Evolutionary conservation across 2,113 vertebrate genomes (phyloP).

Genomic region (Silurus asotus): DNA sequence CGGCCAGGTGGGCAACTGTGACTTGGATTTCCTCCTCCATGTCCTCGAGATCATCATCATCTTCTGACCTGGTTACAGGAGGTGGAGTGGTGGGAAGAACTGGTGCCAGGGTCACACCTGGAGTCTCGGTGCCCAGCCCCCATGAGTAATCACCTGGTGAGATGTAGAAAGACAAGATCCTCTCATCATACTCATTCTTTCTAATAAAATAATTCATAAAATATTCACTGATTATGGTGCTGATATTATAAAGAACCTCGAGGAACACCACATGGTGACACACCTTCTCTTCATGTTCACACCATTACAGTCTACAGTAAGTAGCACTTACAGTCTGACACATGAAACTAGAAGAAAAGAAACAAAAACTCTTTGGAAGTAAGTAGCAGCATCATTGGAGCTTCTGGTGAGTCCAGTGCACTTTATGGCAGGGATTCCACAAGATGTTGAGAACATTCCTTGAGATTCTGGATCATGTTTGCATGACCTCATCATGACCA

Average conservation of each 20-base stretch:
- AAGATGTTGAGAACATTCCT: too few relatives aligned
- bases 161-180: neutral
- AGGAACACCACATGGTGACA: neutral
- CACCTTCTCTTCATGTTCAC: neutral
- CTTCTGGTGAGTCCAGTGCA: too few relatives aligned
- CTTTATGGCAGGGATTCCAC: too few relatives aligned
- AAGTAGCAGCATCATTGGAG: too few relatives aligned
- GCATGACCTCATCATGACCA: too few relatives aligned
- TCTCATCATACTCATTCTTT: neutral
- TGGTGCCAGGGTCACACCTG: constrained; percentile 30
- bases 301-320: too few relatives aligned
- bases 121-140: constrained; percentile 68
- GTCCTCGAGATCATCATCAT: constrained; percentile 67
- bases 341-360: too few relatives aligned
- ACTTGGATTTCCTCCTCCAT: constrained; percentile 76
- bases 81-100: constrained; percentile 34
- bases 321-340: too few relatives aligned
- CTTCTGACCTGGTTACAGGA: constrained; percentile 42
- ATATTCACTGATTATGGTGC: neutral
- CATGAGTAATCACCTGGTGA: constrained; percentile 85
- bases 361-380: too few relatives aligned
- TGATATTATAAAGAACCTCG: neutral
- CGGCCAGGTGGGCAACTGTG: constrained; percentile 75
- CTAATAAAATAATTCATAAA: neutral
- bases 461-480: too few relatives aligned